Evolutionary conservation across 1,140 invertebrate genomes (phyloP), one percentile per base, ranked within the genome.

Genomic region (Psix sp.): DNA sequence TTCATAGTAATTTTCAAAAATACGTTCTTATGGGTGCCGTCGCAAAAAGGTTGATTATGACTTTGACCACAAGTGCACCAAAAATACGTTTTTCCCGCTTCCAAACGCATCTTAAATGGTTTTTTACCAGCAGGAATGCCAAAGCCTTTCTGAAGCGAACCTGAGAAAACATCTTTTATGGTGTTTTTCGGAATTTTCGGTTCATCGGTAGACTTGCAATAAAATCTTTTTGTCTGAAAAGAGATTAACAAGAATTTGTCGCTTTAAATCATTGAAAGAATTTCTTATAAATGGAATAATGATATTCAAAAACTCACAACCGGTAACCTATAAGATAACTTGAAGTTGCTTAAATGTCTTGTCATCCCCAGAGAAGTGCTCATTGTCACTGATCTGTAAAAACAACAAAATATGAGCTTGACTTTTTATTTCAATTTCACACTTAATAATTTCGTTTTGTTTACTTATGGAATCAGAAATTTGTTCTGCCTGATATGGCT

Each of bases 51-150:
- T 88, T 98, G 96, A 46, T 85, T 91, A 77, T 96, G 93, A 76
- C 96, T 98, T 48, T 91, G 90, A 2, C 98, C 98, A 88, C 98
- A 99, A 2, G 93, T 84, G 86, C 98, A 99, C 96, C 97, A 99
- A 10, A 88, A 83, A 84, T 99, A 99, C n/a, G 84, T 91, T 88
- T 98, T 97, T 66, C 91, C 92, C 66, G 89, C 89, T 79, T 93
- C 88, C 29, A 96, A 88, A 4, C 77, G 84, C 16, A 96, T 86
- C 86, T 93, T 95, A 66, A 97, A 97, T 1, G 97, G 97, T 79
- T 94, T 95, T 79, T 93, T 95, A 77, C 97, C 96, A 81, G 95
- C 96, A 24, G 95, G 88, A 9, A 88, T 81, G 6, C 95, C 95
- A 83, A 92, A 93, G 10, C 87, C 89, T 18, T 80, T 59, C 85